These are phyloP conservation scores for Epinotia brunnichana DNA, from an alignment of 2,888 invertebrate genomes.

Conservation along the genomic window DNA sequence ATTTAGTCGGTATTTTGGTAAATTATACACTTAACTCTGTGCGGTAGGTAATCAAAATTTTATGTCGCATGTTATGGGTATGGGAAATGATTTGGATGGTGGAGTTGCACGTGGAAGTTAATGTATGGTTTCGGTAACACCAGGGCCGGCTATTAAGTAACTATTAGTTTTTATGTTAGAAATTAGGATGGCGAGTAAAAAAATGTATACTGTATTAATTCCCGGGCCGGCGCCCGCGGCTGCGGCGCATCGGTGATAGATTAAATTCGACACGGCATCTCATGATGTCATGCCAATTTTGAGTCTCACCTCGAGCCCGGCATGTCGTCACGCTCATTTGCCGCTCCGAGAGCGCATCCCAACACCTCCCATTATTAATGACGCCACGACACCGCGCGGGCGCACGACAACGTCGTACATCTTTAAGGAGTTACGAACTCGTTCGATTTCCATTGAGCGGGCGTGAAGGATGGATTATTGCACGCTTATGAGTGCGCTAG, in stretches of 20 bases:
- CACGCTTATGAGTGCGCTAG: constrained; percentile 56
- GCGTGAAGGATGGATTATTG: constrained; percentile 70
- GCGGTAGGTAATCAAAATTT: constrained; percentile 47
- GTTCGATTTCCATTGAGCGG: constrained; percentile 63
- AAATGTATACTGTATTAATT: constrained; percentile 67
- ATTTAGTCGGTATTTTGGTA: constrained; percentile 40
- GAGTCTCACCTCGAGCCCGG: constrained; percentile 62
- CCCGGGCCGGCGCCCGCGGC: constrained; percentile 74
- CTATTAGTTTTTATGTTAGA: constrained; percentile 59
- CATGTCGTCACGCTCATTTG: constrained; percentile 76
- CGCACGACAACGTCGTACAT: constrained; percentile 38
- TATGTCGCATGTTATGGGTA: constrained; percentile 54
- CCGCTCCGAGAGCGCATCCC: constrained; percentile 57
- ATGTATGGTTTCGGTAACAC: constrained; percentile 59
- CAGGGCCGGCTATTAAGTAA: constrained; percentile 57
- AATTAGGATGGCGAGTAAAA: constrained; percentile 56
- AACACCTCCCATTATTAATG: constrained; percentile 61
- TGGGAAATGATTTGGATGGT: constrained; percentile 55
- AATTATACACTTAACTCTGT: constrained; percentile 36
- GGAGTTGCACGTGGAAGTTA: constrained; percentile 54
- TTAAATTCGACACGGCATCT: constrained; percentile 82
- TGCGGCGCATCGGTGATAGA: constrained; percentile 73
- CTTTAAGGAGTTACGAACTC: constrained; percentile 53
- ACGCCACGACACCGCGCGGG: constrained; percentile 53
- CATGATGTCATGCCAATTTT: constrained; percentile 82